These are phyloP conservation scores for Dicranocentrus wangi DNA, from an alignment of 2,888 invertebrate genomes.

Conservation along the genomic window DNA sequence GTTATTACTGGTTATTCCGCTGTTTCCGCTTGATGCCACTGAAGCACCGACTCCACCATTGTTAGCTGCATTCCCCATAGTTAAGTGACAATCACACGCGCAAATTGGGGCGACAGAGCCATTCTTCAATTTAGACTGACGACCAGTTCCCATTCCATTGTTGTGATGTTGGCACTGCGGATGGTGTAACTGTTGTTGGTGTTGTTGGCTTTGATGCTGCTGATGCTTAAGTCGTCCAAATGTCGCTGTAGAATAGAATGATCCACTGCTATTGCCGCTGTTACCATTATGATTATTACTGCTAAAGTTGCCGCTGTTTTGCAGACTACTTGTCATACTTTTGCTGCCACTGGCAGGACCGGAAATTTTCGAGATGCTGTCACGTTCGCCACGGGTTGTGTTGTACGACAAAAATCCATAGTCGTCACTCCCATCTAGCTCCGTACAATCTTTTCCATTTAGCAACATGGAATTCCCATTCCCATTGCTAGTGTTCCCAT, in stretches of 20 bases:
- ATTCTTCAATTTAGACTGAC: conserved; percentile 50
- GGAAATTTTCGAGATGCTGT: conserved; percentile 56
- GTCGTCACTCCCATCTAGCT: conserved; percentile 64
- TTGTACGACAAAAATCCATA: conserved; percentile 69
- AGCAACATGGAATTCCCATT: conserved; percentile 48
- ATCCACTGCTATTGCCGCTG: conserved; percentile 14
- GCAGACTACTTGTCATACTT: conserved; percentile 31
- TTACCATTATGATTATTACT: conserved; percentile 13
- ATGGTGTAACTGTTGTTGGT: conserved; percentile 46
- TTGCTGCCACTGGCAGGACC: conserved; percentile 44
- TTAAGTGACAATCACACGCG: conserved; percentile 67
- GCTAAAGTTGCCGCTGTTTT: conserved; percentile 16
- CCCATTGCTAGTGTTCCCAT: conserved; percentile 45
- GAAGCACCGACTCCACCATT: conserved; percentile 25
- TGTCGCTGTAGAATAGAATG: conserved; percentile 62
- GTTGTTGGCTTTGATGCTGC: conserved; percentile 21
- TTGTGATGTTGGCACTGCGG: conserved; percentile 47
- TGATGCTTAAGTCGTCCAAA: conserved; percentile 37
- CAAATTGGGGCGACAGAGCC: conserved; percentile 61
- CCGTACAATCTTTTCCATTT: conserved; percentile 46
- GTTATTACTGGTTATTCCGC: conserved; percentile 19
- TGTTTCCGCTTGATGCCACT: conserved; percentile 38
- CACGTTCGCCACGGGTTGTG: conserved; percentile 59
- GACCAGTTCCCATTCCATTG: conserved; percentile 22
- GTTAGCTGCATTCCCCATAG: conserved; percentile 52